Evolutionary conservation across 2,113 vertebrate species (phyloP).

Genomic region (Tupaia chinensis): DNA sequence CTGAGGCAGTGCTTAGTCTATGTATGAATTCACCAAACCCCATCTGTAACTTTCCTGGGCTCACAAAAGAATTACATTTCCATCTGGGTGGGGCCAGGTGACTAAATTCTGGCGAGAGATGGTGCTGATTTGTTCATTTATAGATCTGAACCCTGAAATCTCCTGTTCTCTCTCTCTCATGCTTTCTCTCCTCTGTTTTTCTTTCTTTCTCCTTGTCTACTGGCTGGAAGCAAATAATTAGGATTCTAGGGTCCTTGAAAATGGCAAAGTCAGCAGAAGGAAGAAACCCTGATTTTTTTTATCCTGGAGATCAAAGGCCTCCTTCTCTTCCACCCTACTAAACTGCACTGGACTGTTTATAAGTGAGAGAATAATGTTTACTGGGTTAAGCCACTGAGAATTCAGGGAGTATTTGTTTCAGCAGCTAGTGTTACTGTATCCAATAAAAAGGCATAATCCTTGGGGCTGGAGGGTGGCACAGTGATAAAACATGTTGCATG

Average conservation of each 20-base stretch:
- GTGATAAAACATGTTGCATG: no score
- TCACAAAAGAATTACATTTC: not conserved
- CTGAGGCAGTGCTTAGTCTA: not conserved
- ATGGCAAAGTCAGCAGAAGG: not conserved
- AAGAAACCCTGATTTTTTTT: not conserved
- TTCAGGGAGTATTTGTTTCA: not conserved
- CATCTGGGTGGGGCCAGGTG: not conserved
- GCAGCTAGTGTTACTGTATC: not conserved
- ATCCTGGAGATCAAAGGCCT: not conserved
- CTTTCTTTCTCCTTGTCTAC: not conserved
- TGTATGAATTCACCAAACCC: not conserved
- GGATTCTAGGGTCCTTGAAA: not conserved
- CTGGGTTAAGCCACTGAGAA: not conserved
- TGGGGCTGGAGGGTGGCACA: not conserved
- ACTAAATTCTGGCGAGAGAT: not conserved
- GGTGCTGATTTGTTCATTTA: constrained; percentile 14
- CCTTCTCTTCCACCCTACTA: not conserved
- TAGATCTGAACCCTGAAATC: not conserved
- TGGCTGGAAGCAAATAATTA: not conserved
- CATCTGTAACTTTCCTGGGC: not conserved
- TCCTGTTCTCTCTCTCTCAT: not conserved
- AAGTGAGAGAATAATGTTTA: not conserved
- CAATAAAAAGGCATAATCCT: not conserved
- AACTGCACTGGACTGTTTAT: not conserved
- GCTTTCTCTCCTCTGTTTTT: not conserved